A percentile compares a stretch with the other conserved stretches of the same genome.
phyloP scores from a whole-genome alignment of 2,113 vertebrate species.

The Paratilapia polleni region DNA sequence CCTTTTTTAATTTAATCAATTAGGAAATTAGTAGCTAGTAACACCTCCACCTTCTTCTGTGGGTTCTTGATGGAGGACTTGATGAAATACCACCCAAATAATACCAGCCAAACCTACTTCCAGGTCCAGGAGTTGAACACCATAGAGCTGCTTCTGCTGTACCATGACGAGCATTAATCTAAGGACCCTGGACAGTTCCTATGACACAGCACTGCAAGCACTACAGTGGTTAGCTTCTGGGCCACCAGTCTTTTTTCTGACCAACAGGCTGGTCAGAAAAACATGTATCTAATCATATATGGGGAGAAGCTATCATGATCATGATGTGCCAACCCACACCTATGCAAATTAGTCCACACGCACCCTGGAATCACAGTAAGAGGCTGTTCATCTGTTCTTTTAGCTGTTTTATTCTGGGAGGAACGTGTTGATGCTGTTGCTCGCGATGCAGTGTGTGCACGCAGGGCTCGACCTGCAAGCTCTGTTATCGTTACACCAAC shows the following conservation, averaged over 20 bases:
- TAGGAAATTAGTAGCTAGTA: background rate
- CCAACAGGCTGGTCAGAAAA: background rate
- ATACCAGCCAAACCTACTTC: background rate
- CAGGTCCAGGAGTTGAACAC: too few relatives aligned
- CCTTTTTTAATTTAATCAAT: background rate
- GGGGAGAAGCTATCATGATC: background rate
- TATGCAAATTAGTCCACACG: background rate
- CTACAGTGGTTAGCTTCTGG: too few relatives aligned
- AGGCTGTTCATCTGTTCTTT: constrained; percentile 24
- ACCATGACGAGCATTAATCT: background rate
- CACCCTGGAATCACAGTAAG: background rate
- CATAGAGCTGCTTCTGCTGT: background rate
- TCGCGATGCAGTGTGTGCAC: background rate
- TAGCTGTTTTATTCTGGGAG: constrained; percentile 32
- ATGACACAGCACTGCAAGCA: background rate
- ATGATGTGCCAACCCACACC: background rate
- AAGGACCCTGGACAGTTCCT: constrained; percentile 46
- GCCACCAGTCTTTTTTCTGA: background rate
- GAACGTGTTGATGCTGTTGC: constrained; percentile 24
- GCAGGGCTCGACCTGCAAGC: background rate
- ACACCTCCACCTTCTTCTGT: background rate
- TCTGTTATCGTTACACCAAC: background rate
- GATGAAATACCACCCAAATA: background rate
- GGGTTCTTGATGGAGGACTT: background rate
- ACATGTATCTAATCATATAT: background rate